Evolutionary conservation across 1,140 invertebrate genomes (phyloP).

Genomic region (Laupala kohalensis): DNA sequence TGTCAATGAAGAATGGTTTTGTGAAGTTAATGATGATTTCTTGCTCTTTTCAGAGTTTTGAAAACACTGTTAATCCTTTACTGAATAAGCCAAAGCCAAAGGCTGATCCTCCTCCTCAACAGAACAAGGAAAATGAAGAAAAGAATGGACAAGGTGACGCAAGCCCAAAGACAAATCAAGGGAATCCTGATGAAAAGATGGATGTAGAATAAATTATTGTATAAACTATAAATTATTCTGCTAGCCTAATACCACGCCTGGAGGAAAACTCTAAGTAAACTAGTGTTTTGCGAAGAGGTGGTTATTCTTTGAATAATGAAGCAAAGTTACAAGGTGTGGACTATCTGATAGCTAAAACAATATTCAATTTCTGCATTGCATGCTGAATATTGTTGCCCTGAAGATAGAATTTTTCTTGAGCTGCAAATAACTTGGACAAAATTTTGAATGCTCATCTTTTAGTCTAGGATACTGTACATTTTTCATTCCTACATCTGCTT

Average conservation of each 20-base stretch:
- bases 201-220: conserved; percentile 27
- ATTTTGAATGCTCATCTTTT: neutral
- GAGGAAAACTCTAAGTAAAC: neutral
- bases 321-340: neutral
- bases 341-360: neutral
- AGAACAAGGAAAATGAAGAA: conserved; percentile 24
- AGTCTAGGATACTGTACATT: neutral
- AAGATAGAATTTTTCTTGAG: neutral
- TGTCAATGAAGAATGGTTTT: neutral
- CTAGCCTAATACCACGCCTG: neutral
- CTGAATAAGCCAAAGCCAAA: conserved; percentile 78
- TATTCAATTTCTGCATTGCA: neutral
- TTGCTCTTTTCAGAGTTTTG: conserved; percentile 41
- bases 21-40: conserved; percentile 5
- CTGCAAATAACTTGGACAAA: neutral
- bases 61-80: conserved; percentile 53
- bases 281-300: neutral
- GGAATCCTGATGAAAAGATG: conserved; percentile 35
- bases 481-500: neutral
- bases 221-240: neutral
- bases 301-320: neutral
- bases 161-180: conserved; percentile 36
- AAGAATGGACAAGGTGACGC: conserved; percentile 22
- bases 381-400: neutral
- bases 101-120: conserved; percentile 33